Evolutionary conservation across 2,888 invertebrate species (phyloP).

Genomic region (Fabriciana adippe): DNA sequence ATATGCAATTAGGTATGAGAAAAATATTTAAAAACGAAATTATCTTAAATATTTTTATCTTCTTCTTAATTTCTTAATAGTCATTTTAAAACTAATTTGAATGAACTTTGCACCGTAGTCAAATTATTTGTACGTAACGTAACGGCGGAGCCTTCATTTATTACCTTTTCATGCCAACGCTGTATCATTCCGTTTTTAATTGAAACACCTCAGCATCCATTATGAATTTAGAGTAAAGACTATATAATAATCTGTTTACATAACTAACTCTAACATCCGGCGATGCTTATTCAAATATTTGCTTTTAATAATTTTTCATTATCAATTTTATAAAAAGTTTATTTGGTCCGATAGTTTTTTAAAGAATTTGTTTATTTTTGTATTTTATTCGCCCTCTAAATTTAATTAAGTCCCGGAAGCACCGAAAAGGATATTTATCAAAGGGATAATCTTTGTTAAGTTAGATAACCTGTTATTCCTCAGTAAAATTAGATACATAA

Average conservation of each 20-base stretch:
- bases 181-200: slow-evolving; percentile 60
- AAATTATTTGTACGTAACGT: slow-evolving; percentile 42
- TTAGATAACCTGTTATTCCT: not conserved
- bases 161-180: slow-evolving; percentile 59
- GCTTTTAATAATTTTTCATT: not conserved
- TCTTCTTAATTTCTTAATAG: not conserved
- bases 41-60: not conserved
- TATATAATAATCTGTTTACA: slow-evolving; percentile 13
- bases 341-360: not conserved
- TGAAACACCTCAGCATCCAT: slow-evolving; percentile 53
- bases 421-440: slow-evolving; percentile 10
- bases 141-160: slow-evolving; percentile 57
- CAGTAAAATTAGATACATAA: too few species aligned
- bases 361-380: not conserved
- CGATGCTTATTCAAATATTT: not conserved
- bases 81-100: slow-evolving; percentile 7
- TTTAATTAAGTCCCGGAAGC: slow-evolving; percentile 12
- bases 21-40: too few species aligned
- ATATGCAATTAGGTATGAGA: too few species aligned
- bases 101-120: slow-evolving; percentile 35
- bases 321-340: slow-evolving; percentile 4
- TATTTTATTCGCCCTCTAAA: not conserved
- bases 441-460: slow-evolving; percentile 12
- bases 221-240: slow-evolving; percentile 39
- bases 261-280: slow-evolving; percentile 10